phyloP scores from a whole-genome alignment of 2,888 invertebrate genomes.

The Sicus ferrugineus region DNA sequence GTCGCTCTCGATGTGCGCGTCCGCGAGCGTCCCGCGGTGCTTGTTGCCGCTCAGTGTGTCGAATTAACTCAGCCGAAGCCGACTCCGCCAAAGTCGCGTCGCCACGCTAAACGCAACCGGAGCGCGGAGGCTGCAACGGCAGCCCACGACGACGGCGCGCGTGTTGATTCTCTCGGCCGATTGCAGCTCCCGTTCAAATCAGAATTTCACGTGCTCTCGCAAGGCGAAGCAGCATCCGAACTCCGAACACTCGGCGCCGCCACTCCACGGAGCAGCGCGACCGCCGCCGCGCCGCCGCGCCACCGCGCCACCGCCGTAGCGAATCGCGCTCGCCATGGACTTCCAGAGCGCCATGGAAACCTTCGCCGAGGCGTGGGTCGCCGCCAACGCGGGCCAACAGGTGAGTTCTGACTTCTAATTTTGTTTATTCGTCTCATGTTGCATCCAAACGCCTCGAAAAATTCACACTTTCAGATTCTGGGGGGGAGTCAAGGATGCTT shows the following conservation, averaged over 20 bases:
- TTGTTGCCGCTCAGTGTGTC: constrained; percentile 10
- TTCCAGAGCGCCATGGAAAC: constrained; percentile 99
- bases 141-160: not conserved
- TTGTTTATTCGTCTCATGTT: not conserved
- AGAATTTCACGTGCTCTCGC: not conserved
- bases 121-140: too few relatives aligned
- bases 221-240: not conserved
- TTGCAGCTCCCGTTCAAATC: constrained; percentile 1
- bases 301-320: not conserved
- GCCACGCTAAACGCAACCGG: too few relatives aligned
- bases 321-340: constrained; percentile 73
- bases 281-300: not conserved
- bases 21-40: not conserved
- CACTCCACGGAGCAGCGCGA: too few relatives aligned
- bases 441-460: too few relatives aligned
- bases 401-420: constrained; percentile 65
- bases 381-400: constrained; percentile 82
- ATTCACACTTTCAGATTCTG: too few relatives aligned
- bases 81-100: too few relatives aligned
- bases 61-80: constrained; percentile 23
- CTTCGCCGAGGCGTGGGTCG: constrained; percentile 97
- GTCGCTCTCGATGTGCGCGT: constrained; percentile 28
- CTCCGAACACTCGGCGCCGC: not conserved
- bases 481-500: too few relatives aligned
- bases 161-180: not conserved